Conservation (phyloP, 2,113 vertebrate genomes). For the Barbus barbus region DNA sequence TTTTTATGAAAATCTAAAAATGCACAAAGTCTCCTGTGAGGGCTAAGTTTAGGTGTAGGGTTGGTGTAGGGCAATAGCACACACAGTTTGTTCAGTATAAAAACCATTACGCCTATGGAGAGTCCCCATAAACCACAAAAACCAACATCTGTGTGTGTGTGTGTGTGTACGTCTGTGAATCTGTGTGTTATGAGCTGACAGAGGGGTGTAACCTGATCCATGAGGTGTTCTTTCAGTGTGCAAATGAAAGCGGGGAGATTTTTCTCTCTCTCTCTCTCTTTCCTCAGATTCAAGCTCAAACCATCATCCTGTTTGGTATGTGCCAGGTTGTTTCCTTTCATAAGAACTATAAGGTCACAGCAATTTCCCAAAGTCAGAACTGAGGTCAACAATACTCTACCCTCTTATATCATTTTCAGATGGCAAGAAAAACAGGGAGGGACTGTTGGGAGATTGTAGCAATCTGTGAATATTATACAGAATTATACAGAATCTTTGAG, state of each 20-base stretch:
- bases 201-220: constrained; percentile 45
- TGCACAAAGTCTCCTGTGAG: no score
- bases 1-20: no score
- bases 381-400: constrained; percentile 69
- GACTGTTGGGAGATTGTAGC: constrained; percentile 65
- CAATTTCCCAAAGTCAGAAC: constrained; percentile 76
- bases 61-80: no score
- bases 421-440: constrained; percentile 64
- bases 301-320: constrained; percentile 59
- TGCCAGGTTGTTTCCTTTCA: constrained; percentile 72
- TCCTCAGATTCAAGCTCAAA: constrained; percentile 60
- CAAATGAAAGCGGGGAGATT: constrained; percentile 43
- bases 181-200: constrained; percentile 3
- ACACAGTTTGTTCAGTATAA: no score
- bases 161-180: not conserved
- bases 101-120: no score
- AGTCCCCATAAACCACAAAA: no score
- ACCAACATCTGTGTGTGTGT: constrained; percentile 17
- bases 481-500: not conserved
- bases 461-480: not conserved
- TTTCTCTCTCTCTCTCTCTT: not conserved
- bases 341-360: constrained; percentile 70
- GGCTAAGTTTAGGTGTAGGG: no score
- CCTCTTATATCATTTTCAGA: constrained; percentile 72
- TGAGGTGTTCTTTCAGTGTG: constrained; percentile 50